Evolutionary conservation across 2,888 invertebrate species (phyloP), one percentile per base, ranked within the genome.

Genomic region (Mellilla xanthometata): DNA sequence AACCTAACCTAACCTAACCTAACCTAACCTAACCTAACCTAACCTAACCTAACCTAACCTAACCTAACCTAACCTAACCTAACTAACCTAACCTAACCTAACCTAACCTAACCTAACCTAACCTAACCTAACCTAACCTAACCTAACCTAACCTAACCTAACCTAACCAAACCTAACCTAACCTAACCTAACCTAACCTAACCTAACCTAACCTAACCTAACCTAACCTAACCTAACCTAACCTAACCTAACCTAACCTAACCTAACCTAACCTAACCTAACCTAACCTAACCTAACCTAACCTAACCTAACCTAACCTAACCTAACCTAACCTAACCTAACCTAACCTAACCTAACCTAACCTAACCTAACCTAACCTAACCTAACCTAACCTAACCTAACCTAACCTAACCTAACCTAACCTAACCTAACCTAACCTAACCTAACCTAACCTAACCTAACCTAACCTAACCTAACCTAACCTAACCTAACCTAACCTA

Each of bases 311-410:
- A 27, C 27, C 27, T 27, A 27, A 27, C 27, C 52, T 27, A 27
- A 27, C 27, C 27, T 27, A 27, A 27, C 27, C 27, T 27, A 27
- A 27, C 27, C 27, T 27, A 27, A 27, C 27, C 27, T 27, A 27
- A 27, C 27, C 27, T 27, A 27, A 27, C 27, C 27, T 27, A 27
- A 27, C 27, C 27, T 27, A 53, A 27, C 27, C 27, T 27, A 27
- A 27, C 27, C 27, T 27, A 27, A 27, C 27, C 27, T 27, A 27
- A 27, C 27, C 27, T 27, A 27, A 27, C 27, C 27, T 27, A 27
- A 27, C 27, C 27, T 27, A 27, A 27, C 27, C 27, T 27, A 27
- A 27, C 27, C 27, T 27, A 27, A 27, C 27, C 27, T 27, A 27
- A 27, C 27, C 27, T 27, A 27, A 27, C 27, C 27, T 27, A 27